These are phyloP conservation scores for Cynocephalus volans DNA, from an alignment of 2,113 vertebrate genomes.

Conservation along the genomic window DNA sequence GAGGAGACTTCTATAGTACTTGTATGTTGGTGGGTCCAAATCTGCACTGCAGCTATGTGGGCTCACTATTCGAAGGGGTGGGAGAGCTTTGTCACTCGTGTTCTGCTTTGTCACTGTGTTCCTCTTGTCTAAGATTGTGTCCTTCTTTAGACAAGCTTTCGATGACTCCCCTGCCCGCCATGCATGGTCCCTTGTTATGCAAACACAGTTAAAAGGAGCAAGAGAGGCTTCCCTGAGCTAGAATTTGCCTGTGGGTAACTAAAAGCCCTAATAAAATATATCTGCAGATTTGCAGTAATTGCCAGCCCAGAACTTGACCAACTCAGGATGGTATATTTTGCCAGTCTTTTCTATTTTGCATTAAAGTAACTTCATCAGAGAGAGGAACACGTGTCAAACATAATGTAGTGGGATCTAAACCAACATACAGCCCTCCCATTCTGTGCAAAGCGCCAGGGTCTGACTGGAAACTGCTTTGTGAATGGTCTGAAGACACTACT, in stretches of 20 bases:
- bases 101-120: background rate
- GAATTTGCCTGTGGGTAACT: background rate
- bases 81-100: background rate
- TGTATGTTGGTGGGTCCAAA: too few species aligned
- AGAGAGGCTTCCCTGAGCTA: background rate
- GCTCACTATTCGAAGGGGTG: background rate
- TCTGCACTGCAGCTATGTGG: background rate
- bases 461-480: background rate
- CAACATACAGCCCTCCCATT: background rate
- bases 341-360: slow-evolving; percentile 1
- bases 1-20: background rate
- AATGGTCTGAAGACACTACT: background rate
- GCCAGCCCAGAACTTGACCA: background rate
- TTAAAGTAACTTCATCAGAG: background rate
- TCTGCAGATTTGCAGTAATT: background rate
- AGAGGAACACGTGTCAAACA: background rate
- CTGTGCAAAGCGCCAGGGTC: background rate
- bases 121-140: background rate
- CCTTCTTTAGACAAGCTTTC: background rate
- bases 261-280: background rate
- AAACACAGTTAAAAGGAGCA: background rate
- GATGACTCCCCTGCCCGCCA: background rate
- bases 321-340: background rate
- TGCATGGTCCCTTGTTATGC: background rate
- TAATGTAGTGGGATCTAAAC: too few species aligned